phyloP scores from a whole-genome alignment of 2,113 vertebrate genomes.

The Himantopus leucocephalus region DNA sequence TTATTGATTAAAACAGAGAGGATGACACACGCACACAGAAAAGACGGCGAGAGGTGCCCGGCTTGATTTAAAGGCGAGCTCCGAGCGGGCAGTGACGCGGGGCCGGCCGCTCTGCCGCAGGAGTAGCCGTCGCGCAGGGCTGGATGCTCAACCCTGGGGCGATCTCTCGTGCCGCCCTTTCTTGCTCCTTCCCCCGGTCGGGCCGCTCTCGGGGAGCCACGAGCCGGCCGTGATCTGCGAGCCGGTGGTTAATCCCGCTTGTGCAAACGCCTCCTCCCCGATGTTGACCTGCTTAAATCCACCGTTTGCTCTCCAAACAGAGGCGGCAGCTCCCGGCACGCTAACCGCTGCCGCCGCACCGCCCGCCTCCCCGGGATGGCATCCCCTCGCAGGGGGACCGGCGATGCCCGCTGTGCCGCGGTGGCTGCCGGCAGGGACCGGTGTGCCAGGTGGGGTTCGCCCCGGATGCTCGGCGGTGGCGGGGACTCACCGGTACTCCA shows the following conservation, averaged over 20 bases:
- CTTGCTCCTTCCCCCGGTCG: rapidly evolving
- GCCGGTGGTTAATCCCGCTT: background rate
- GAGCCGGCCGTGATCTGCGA: background rate
- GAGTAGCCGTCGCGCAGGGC: rapidly evolving
- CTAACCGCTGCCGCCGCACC: background rate
- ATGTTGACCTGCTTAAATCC: background rate
- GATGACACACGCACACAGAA: background rate
- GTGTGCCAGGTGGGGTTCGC: rapidly evolving
- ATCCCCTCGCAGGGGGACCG: background rate
- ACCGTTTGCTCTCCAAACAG: conserved; percentile 26
- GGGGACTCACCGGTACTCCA: conserved; percentile 89
- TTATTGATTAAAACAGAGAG: conserved; percentile 62
- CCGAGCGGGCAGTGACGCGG: background rate
- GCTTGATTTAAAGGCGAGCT: background rate
- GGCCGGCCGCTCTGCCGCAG: background rate
- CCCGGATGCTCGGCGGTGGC: rapidly evolving
- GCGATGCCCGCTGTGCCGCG: background rate
- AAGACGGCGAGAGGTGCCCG: background rate
- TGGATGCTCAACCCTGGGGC: background rate
- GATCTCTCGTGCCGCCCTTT: background rate
- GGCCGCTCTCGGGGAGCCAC: background rate
- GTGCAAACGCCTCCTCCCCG: background rate
- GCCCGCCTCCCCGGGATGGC: background rate
- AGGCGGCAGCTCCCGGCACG: background rate
- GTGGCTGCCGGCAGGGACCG: background rate